Evolutionary conservation across 1,140 invertebrate genomes (phyloP), one percentile per base, ranked within the genome.

Genomic region (Ceratina japonica): DNA sequence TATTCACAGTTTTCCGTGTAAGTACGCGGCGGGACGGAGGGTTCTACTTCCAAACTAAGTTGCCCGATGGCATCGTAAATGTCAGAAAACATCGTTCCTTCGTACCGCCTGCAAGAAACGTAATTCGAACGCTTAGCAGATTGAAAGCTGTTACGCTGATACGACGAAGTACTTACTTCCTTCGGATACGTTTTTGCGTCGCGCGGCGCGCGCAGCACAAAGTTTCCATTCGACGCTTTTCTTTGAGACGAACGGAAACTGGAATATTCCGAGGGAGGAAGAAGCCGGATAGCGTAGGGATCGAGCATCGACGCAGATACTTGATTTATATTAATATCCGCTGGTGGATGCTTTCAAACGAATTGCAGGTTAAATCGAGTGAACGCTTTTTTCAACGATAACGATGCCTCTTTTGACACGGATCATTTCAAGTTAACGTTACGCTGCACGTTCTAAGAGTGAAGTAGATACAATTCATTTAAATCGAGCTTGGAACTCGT

Each of bases 51-150:
- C 65, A 77, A 84, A 81, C 74, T 59, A 73, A 78, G 79, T 78
- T 81, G 18, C 76, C 54, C 22, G 72, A 37, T 64, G 70, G 70
- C 59, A 68, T 84, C 78, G 74, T 85, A 85, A 85, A 81, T n/a
- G 82, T 85, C 82, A 71, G 69, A 81, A 81, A 84, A 84, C 82
- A 84, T 84, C 58, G 37, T 84, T 85, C 63, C 82, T 24, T 8
- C 56, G 49, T 73, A 69, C 22, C 69, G 54, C 72, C 66, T 80
- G 83, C 54, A 77, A 84, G 77, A 85, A 85, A 59, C 63, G 69
- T 80, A 85, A 83, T 83, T 83, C 72, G 78, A 81, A 69, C 83
- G 68, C 72, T 85, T 84, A 85, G 68, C 77, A 76, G 65, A 72
- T 63, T 37, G 68, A 79, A 82, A 63, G 56, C 49, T 61, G 70